Conservation (phyloP, 2,888 invertebrate species). For the Didymodactylos carnosus region DNA sequence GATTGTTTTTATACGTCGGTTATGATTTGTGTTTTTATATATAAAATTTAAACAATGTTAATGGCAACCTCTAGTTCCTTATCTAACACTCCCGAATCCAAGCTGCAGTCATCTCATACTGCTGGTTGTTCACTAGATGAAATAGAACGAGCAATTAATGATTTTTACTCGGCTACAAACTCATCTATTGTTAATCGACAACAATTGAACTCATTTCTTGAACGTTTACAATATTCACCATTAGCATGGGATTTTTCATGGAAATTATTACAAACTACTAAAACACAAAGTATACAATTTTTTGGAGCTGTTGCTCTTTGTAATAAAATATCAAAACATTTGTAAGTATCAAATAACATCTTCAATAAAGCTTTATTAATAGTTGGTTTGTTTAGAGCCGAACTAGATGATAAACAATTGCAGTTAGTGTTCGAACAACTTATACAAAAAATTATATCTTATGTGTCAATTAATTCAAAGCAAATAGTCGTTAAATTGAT, state of each 20-base stretch:
- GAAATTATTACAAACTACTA: conserved; percentile 12
- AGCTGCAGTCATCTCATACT: no score
- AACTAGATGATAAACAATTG: not conserved
- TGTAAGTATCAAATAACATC: not conserved
- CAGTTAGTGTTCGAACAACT: not conserved
- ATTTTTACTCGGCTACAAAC: not conserved
- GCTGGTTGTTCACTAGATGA: no score
- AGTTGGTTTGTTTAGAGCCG: not conserved
- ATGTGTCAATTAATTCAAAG: not conserved
- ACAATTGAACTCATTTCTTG: not conserved
- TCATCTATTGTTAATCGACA: not conserved
- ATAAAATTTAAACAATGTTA: no score
- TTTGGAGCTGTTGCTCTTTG: conserved; percentile 16
- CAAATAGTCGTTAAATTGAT: not conserved
- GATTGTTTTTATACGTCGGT: no score
- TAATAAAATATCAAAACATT: conserved; percentile 15
- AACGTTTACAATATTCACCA: not conserved
- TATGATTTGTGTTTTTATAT: no score
- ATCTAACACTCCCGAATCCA: no score
- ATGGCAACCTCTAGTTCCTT: no score
- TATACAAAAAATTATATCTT: not conserved
- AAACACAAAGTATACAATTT: conserved; percentile 15
- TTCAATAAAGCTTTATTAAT: not conserved
- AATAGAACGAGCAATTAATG: not conserved
- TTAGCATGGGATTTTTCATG: conserved; percentile 12